These are phyloP conservation scores for Lates calcarifer DNA, from an alignment of 2,113 vertebrate genomes.

Conservation along the genomic window DNA sequence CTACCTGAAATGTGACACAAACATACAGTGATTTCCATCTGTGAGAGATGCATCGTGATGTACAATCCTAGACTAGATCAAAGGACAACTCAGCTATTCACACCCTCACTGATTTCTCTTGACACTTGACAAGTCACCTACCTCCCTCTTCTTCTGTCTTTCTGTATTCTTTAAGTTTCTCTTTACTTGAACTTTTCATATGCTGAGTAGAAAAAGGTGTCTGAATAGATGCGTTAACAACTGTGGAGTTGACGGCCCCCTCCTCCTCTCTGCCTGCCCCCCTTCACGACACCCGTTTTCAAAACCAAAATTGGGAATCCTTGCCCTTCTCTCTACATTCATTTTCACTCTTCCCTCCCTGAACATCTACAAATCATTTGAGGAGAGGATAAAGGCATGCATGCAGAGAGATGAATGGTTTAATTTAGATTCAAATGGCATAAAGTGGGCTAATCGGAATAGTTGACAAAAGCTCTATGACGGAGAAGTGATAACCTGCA, in stretches of 20 bases:
- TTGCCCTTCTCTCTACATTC: slow-evolving; percentile 56
- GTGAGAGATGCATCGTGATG: slow-evolving; percentile 42
- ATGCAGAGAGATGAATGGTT: slow-evolving; percentile 75
- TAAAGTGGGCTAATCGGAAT: slow-evolving; percentile 82
- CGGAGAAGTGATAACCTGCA: slow-evolving; percentile 79
- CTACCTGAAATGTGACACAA: slow-evolving; percentile 39
- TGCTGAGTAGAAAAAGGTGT: slow-evolving; percentile 28
- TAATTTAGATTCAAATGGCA: slow-evolving; percentile 80
- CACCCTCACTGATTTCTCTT: slow-evolving; percentile 62
- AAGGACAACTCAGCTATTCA: slow-evolving; percentile 53
- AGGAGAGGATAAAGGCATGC: slow-evolving; percentile 61
- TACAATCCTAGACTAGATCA: slow-evolving; percentile 34
- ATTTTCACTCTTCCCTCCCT: slow-evolving; percentile 48
- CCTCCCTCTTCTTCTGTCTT: slow-evolving; percentile 43
- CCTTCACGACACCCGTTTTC: slow-evolving; percentile 43
- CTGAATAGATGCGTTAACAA: slow-evolving; percentile 60
- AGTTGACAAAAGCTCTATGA: slow-evolving; percentile 78
- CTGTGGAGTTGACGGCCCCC: slow-evolving; percentile 36
- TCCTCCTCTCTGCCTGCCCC: background rate
- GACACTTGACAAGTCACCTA: slow-evolving; percentile 53
- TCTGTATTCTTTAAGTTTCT: slow-evolving; percentile 43
- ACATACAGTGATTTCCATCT: slow-evolving; percentile 50
- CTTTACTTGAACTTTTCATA: slow-evolving; percentile 61
- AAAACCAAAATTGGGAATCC: slow-evolving; percentile 73
- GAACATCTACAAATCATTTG: slow-evolving; percentile 61